Evolutionary conservation across 2,797 vertebrate species (phyloP), one percentile per base, ranked within the genome.

Genomic region (Sus cebifrons): DNA sequence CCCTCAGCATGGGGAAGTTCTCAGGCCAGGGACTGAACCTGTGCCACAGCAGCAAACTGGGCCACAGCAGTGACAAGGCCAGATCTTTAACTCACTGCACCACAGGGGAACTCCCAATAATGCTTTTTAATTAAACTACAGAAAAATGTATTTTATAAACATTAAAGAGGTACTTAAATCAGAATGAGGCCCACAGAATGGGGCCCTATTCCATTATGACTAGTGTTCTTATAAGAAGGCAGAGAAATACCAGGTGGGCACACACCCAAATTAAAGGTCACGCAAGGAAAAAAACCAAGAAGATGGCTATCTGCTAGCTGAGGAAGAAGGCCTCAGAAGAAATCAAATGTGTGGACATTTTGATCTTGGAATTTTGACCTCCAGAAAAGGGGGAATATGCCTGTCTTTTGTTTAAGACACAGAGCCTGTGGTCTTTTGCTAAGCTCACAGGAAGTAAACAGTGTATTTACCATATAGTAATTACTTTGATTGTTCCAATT

Each of bases 401-500:
- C 29, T 32, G 54, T 32, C 29, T 21, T 29, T 56, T 77, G 29
- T 77, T 54, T 77, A 56, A 21, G 52, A 52, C n/a, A 32, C 12
- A 7, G 6, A 13, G 5, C 29, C 74, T 32, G 54, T 56, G 74
- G 6, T 12, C 4, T 14, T 54, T n/a, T 32, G 52, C n/a, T 52
- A 8, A 0, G 1, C 29, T 29, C 3, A 29, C 8, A 56, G 29
- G 3, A 21, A 21, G 18, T 49, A 3, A 13, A 12, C 74, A 20
- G 73, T 12, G 29, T 13, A 20, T 56, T 21, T 8, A 13, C 75
- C n/a, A 12, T 7, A 11, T 29, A 7, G 29, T 77, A n/a, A 77
- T 77, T 32, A 13, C 52, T 32, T 21, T 11, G n/a, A 0, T 21
- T 77, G 17, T 8, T 56, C 52, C 75, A n/a, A n/a, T 4, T 32